These are phyloP conservation scores for Calameuta filiformis DNA, from an alignment of 2,888 invertebrate genomes.

Conservation along the genomic window DNA sequence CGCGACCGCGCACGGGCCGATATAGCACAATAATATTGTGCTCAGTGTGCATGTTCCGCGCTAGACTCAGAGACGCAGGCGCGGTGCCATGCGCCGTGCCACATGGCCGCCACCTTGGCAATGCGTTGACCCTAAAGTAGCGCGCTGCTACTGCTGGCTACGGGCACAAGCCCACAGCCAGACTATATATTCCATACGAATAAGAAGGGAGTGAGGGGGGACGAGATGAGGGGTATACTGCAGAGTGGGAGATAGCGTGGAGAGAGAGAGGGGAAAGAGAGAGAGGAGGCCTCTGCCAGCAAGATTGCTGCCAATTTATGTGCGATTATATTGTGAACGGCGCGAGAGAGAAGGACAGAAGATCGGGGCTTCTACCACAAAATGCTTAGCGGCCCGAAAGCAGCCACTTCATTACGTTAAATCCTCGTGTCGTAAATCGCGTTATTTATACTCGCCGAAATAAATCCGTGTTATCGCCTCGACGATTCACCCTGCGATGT, in stretches of 20 bases:
- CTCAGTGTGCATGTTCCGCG: not conserved
- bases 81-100: conserved; percentile 45
- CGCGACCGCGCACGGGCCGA: not conserved
- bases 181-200: conserved; percentile 1
- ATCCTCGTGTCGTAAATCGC: conserved; percentile 9
- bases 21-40: not conserved
- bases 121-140: conserved; percentile 62
- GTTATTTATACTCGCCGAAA: conserved; percentile 11
- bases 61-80: conserved; percentile 24
- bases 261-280: not conserved
- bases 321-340: conserved; percentile 18
- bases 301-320: conserved; percentile 25
- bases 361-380: not conserved
- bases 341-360: not conserved
- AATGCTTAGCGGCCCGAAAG: not conserved
- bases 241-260: conserved; percentile 1
- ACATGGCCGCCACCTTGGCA: conserved; percentile 64
- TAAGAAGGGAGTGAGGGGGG: conserved; percentile 2
- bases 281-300: not conserved
- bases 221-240: conserved; percentile 13
- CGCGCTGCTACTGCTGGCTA: conserved; percentile 5
- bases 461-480: conserved; percentile 20
- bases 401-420: conserved; percentile 21
- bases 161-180: not conserved
- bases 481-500: not conserved